Base-by-base conservation (phyloP, 2,888 invertebrate species). In the Pharmacophagus antenor region DNA sequence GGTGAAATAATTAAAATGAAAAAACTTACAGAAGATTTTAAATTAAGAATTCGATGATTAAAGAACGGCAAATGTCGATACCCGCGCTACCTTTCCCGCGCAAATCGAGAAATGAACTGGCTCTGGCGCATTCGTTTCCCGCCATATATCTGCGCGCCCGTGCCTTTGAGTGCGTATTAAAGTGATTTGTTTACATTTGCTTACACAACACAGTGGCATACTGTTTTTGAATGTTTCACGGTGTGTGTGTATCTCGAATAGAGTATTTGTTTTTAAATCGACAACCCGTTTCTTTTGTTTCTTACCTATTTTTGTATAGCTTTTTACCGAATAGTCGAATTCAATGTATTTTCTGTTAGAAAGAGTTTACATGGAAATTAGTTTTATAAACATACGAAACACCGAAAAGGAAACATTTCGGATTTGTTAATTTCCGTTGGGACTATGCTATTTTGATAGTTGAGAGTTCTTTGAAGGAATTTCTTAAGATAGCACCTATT, bases 61-160 rank as follows among this genome's bases (percentile, higher is more conserved):
- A 56, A 46, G n/a, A 2, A 4, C 22, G 47, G 6, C n/a, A 25
- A 53, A 37, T 22, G 41, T 31, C 17, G 58, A 25, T 56, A 10
- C 22, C 48, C 20, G 17, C 47, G 53, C 58, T 23, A 48, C 58
- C 53, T 58, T 42, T 48, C 53, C 15, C 48, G 47, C 17, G 20
- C 42, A 48, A 58, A n/a, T 41, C 53, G 41, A 27, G 42, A 54
- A 42, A 21, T 22, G 23, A n/a, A 58, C 58, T 58, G 53, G 20
- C 48, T 53, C 21, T 10, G 41, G 42, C 48, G 42, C 48, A 42
- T 25, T 18, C 53, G 21, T 25, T 47, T 48, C 21, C 5, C 20
- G 27, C 20, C n/a, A 48, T 58, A 48, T 49, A 42, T 27, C 42
- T n/a, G 23, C 23, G 12, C 47, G 25, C 48, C 8, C 10, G 52